Percentiles rank a stretch among this genome's conserved stretches.
Evolutionary conservation across 2,888 invertebrate genomes (phyloP).

Genomic region (Ceriagrion tenellum): DNA sequence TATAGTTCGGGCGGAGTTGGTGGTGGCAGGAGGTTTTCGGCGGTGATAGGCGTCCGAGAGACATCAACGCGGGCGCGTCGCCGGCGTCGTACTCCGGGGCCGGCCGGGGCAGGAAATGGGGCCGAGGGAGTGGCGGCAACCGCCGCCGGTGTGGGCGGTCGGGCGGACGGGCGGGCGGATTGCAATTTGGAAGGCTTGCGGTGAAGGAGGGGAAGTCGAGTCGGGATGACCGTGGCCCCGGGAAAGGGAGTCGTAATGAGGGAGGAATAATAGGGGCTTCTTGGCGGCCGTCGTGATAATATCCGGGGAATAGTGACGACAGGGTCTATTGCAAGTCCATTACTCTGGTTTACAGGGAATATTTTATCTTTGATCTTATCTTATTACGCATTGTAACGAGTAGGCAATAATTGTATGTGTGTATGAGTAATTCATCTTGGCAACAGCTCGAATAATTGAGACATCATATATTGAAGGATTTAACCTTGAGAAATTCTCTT

Average conservation of each 20-base stretch:
- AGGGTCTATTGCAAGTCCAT: background rate
- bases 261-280: background rate
- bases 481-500: too few species aligned
- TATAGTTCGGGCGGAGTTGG: background rate
- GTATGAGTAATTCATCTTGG: too few species aligned
- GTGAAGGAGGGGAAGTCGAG: background rate
- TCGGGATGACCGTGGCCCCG: background rate
- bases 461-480: too few species aligned
- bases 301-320: background rate
- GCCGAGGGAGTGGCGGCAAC: background rate
- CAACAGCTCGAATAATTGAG: too few species aligned
- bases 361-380: too few species aligned
- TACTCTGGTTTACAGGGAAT: too few species aligned
- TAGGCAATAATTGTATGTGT: too few species aligned
- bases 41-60: background rate
- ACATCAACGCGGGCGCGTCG: background rate
- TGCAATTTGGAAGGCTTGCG: background rate
- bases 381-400: too few species aligned
- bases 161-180: background rate
- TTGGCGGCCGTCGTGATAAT: background rate
- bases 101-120: background rate
- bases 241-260: background rate
- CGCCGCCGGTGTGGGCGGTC: too few species aligned
- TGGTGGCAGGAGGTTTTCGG: background rate
- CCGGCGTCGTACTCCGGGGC: background rate